phyloP scores from a whole-genome alignment of 2,888 invertebrate genomes.

The Isotomurus palustris region DNA sequence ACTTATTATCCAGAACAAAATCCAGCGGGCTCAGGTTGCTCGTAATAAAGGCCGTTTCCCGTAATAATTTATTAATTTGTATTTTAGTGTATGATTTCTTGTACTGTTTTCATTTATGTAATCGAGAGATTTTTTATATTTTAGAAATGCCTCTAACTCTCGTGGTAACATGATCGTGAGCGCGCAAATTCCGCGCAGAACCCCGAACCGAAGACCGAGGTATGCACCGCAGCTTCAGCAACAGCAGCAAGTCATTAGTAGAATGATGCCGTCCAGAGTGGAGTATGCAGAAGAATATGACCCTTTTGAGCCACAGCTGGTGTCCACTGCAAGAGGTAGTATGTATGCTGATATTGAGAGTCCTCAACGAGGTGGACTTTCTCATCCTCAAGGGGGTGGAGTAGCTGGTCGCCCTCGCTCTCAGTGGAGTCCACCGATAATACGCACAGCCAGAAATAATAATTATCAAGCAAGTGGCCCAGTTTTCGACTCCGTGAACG shows the following conservation, averaged over 20 bases:
- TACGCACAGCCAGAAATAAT: slow-evolving; percentile 22
- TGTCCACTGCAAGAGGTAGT: no score
- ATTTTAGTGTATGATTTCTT: not conserved
- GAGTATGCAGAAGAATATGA: no score
- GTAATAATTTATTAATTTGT: slow-evolving; percentile 3
- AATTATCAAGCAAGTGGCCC: not conserved
- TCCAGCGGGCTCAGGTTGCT: slow-evolving; percentile 32
- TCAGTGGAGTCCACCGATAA: slow-evolving; percentile 25
- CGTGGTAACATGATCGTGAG: no score
- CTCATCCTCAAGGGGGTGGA: not conserved
- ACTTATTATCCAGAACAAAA: slow-evolving; percentile 35
- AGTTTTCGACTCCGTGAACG: slow-evolving; percentile 14
- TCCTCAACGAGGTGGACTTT: not conserved
- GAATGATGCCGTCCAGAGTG: no score
- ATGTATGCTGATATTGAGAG: slow-evolving; percentile 5
- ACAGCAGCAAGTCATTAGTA: no score
- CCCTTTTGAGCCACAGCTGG: no score
- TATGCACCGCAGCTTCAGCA: no score
- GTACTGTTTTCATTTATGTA: no score
- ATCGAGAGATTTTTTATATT: no score
- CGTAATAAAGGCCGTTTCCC: slow-evolving; percentile 21
- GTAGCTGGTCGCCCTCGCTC: not conserved
- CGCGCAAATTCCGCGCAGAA: no score
- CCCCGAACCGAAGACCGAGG: no score
- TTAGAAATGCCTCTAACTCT: no score